A percentile compares a stretch with the other conserved stretches of the same genome.
Conservation (phyloP, 2,888 invertebrate species). For the Germaria angustata region DNA sequence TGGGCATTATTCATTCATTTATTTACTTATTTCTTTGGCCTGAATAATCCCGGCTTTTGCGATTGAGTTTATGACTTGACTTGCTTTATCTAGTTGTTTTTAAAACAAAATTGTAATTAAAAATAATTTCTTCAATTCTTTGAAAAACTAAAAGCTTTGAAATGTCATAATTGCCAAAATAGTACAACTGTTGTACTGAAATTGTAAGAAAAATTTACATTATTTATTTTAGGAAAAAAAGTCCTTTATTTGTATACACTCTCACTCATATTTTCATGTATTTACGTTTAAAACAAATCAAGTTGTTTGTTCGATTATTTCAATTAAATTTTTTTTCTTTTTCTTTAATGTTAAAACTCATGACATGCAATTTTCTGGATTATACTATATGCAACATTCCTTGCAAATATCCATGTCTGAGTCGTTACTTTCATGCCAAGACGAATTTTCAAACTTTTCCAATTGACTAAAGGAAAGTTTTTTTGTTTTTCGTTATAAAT, state of each 20-base stretch:
- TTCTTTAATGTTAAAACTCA: constrained; percentile 4
- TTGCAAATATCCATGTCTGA: neutral
- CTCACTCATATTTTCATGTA: no score
- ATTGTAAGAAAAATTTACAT: neutral
- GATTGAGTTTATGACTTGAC: no score
- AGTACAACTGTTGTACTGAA: no score
- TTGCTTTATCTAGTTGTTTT: no score
- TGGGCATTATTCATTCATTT: no score
- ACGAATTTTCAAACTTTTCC: constrained; percentile 40
- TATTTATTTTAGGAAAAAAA: neutral
- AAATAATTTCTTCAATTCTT: no score
- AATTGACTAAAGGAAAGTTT: constrained; percentile 38
- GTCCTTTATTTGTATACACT: neutral
- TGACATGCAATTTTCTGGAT: constrained; percentile 40
- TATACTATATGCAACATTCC: neutral
- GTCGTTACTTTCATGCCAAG: neutral
- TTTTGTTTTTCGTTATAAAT: neutral
- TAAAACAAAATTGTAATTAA: no score
- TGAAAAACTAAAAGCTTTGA: no score
- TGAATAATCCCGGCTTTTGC: no score
- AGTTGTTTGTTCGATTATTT: constrained; percentile 53
- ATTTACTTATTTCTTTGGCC: no score
- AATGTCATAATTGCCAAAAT: no score
- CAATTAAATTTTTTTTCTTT: constrained; percentile 33
- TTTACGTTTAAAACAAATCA: neutral